Conservation (phyloP, 2,888 invertebrate species). For the Auanema freiburgensis region DNA sequence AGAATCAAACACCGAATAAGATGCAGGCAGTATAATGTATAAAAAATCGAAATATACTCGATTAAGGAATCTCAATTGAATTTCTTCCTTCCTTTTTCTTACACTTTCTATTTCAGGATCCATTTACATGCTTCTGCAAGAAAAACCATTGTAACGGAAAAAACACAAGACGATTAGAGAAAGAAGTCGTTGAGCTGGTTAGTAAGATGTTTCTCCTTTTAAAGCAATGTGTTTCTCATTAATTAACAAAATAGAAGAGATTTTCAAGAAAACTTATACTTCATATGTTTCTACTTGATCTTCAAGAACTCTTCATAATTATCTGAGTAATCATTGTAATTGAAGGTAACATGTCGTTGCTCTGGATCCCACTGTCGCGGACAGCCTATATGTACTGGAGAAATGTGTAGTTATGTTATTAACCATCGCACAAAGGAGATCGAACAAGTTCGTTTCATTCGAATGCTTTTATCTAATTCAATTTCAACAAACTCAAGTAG, state of each 20-base stretch:
- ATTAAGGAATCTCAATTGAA: no score
- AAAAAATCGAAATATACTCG: no score
- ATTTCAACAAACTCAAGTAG: no score
- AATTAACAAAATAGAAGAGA: not conserved
- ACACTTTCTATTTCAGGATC: constrained; percentile 37
- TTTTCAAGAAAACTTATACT: no score
- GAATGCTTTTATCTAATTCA: no score
- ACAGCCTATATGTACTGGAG: constrained; percentile 52
- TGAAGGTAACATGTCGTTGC: constrained; percentile 51
- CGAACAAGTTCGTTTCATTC: constrained; percentile 38
- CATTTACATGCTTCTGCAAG: constrained; percentile 62
- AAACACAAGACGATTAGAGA: constrained; percentile 35
- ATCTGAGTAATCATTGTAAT: not conserved
- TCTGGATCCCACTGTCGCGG: constrained; percentile 55
- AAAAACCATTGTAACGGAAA: constrained; percentile 56
- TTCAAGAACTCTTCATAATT: not conserved
- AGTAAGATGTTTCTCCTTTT: constrained; percentile 1
- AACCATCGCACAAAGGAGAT: constrained; percentile 52
- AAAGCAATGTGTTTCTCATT: not conserved
- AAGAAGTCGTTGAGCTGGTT: constrained; percentile 50
- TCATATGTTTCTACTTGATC: not conserved
- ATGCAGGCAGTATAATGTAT: no score
- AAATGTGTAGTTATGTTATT: constrained; percentile 57
- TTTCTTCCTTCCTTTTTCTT: no score
- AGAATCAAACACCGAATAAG: no score